phyloP scores from a whole-genome alignment of 2,888 invertebrate species.

The Rambutsinella grinnellia region DNA sequence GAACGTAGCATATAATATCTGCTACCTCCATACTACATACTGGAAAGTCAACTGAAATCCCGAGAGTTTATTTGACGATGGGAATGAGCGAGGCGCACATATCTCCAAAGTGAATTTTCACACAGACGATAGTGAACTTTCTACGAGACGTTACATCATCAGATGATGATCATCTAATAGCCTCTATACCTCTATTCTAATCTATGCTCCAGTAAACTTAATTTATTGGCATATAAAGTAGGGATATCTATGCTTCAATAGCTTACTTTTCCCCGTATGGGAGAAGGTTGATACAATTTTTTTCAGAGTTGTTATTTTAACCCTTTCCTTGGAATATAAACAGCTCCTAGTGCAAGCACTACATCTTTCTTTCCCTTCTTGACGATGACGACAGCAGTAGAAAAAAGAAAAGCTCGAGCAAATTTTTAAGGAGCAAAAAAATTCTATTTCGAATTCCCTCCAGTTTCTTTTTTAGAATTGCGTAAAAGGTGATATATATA shows the following conservation, averaged over 20 bases:
- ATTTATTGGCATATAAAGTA: conserved; percentile 42
- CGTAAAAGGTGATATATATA: no score
- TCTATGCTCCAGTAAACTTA: conserved; percentile 51
- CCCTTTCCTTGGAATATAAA: conserved; percentile 1
- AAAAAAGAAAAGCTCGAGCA: conserved; percentile 18
- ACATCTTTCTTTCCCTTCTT: not conserved
- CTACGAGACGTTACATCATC: conserved; percentile 28
- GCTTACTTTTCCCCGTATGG: not conserved
- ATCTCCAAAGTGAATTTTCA: conserved; percentile 3
- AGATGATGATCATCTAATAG: no score
- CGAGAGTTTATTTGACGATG: conserved; percentile 24
- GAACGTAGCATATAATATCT: no score
- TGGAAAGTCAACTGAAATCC: conserved; percentile 18
- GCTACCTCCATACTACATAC: no score
- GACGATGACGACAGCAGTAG: conserved; percentile 10
- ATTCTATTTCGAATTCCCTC: conserved; percentile 15
- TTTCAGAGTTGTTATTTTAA: not conserved
- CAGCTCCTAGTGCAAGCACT: not conserved
- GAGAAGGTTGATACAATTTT: not conserved
- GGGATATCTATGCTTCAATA: conserved; percentile 11
- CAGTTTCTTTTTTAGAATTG: not conserved
- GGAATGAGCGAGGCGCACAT: not conserved
- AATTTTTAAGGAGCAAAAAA: conserved; percentile 24
- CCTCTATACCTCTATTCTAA: conserved; percentile 35
- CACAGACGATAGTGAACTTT: conserved; percentile 20